Evolutionary conservation across 2,797 vertebrate species (phyloP).

Genomic region (Poeciliopsis paucimaculata): DNA sequence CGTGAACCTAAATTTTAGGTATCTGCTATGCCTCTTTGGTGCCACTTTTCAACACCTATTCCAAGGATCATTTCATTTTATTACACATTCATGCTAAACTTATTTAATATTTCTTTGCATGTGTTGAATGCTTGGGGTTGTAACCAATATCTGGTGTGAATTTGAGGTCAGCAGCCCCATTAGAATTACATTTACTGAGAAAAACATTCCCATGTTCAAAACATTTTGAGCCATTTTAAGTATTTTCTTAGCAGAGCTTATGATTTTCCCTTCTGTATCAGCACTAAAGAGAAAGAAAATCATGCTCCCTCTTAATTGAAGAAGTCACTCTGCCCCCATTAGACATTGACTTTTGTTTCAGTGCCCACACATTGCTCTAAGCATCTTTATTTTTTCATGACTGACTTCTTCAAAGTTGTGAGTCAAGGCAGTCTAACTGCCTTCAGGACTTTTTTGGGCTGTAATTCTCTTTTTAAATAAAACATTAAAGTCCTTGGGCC

Average conservation of each 20-base stretch:
- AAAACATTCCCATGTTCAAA: background rate
- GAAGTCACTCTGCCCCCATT: slow-evolving; percentile 20
- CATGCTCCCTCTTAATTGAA: slow-evolving; percentile 18
- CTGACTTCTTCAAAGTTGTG: slow-evolving; percentile 54
- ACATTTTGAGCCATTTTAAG: background rate
- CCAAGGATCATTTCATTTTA: background rate
- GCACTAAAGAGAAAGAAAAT: background rate
- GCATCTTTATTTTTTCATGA: slow-evolving; percentile 48
- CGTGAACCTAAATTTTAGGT: background rate
- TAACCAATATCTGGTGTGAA: background rate
- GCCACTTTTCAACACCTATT: background rate
- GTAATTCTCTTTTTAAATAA: slow-evolving; percentile 63
- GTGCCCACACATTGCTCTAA: slow-evolving; percentile 33
- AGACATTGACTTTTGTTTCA: slow-evolving; percentile 32
- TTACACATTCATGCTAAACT: background rate
- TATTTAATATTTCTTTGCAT: background rate
- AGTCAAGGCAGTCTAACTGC: slow-evolving; percentile 39
- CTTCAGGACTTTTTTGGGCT: slow-evolving; percentile 42
- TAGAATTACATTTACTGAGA: background rate
- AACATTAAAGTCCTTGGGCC: slow-evolving; percentile 46
- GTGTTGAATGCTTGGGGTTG: background rate
- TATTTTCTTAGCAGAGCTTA: background rate
- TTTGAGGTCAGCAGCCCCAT: background rate
- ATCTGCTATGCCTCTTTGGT: background rate
- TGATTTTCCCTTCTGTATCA: background rate